phyloP scores from a whole-genome alignment of 2,113 vertebrate species.

The Ranitomeya variabilis region DNA sequence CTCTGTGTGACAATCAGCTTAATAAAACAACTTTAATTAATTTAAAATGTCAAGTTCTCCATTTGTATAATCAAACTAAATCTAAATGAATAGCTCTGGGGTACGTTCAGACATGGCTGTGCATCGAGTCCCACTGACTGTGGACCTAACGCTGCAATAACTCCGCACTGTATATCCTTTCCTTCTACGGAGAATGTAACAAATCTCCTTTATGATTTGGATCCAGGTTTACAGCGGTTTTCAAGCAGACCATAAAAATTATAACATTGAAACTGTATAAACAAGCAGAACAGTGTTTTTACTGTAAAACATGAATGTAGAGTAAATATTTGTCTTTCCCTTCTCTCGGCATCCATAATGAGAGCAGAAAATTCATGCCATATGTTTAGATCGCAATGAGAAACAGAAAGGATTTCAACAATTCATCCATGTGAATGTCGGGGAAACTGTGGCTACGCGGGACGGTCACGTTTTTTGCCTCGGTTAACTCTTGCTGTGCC shows the following conservation, averaged over 20 bases:
- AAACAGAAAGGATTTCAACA: conserved; percentile 65
- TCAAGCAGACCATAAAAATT: conserved; percentile 81
- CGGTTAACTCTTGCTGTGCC: not conserved
- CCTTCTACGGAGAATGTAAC: conserved; percentile 65
- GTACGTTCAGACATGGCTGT: conserved; percentile 14
- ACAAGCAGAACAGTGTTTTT: conserved; percentile 84
- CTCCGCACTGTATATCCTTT: conserved; percentile 60
- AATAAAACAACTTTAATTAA: conserved; percentile 58
- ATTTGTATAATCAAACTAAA: conserved; percentile 58
- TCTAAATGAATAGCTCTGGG: not conserved
- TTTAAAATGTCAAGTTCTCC: conserved; percentile 58
- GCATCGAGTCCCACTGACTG: conserved; percentile 48
- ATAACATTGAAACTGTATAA: conserved; percentile 88
- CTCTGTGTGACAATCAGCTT: conserved; percentile 53
- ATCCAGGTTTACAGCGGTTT: conserved; percentile 82
- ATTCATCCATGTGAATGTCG: conserved; percentile 65
- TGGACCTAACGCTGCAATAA: conserved; percentile 22
- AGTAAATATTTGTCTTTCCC: conserved; percentile 83
- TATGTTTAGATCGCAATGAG: conserved; percentile 72
- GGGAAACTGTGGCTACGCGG: conserved; percentile 60
- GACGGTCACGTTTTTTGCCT: conserved; percentile 63
- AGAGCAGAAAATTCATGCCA: conserved; percentile 78
- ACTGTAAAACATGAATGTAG: conserved; percentile 83
- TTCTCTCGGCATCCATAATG: conserved; percentile 79
- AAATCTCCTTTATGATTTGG: conserved; percentile 81